Evolutionary conservation across 1,140 invertebrate genomes (phyloP).

Genomic region (Aleiodes sp.): DNA sequence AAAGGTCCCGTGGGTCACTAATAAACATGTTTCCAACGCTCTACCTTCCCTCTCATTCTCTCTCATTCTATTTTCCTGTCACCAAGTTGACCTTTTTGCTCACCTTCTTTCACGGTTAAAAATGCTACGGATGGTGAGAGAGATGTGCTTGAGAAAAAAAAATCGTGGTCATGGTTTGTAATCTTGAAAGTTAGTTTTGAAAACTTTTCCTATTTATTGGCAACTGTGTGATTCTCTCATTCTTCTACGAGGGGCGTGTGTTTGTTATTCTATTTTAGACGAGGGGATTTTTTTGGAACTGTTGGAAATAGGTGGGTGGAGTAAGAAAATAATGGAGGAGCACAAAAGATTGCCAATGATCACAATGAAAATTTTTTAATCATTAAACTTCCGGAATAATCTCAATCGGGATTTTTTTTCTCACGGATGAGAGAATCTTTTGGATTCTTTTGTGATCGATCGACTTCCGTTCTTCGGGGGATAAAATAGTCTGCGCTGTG

Average conservation of each 20-base stretch:
- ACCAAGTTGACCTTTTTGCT: not conserved
- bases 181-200: not conserved
- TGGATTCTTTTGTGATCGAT: not conserved
- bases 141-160: constrained; percentile 10
- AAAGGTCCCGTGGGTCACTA: not conserved
- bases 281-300: not conserved
- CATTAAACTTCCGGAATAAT: not conserved
- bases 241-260: not conserved
- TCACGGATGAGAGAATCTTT: not conserved
- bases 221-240: not conserved
- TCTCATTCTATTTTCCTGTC: not conserved
- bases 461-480: not conserved
- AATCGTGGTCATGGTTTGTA: not conserved
- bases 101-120: not conserved
- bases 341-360: constrained; percentile 4
- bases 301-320: not conserved
- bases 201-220: not conserved
- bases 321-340: not conserved
- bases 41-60: not conserved
- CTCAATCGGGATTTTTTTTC: not conserved
- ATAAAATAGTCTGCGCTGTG: no score
- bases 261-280: not conserved
- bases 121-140: not conserved
- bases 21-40: constrained; percentile 19
- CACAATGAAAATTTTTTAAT: not conserved